Conservation (phyloP, 2,113 vertebrate genomes). For the Megaceryle maxima region DNA sequence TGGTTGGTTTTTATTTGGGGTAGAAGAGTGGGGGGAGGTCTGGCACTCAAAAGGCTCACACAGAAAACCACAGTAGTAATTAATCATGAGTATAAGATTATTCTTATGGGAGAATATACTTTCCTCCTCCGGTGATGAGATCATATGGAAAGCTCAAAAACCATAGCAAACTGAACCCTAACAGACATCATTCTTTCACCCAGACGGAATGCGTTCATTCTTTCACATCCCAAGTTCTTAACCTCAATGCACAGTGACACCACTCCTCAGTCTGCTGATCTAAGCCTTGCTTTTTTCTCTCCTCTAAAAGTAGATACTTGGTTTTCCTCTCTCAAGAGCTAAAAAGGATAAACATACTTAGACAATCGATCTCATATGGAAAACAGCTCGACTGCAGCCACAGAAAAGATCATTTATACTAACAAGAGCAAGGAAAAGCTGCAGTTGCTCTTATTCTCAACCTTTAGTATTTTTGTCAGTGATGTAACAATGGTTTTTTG, state of each 20-base stretch:
- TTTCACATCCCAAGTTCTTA: conserved; percentile 26
- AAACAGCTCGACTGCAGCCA: neutral
- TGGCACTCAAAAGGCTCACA: conserved; percentile 51
- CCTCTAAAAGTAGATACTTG: neutral
- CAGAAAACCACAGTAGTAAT: conserved; percentile 56
- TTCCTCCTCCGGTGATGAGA: conserved; percentile 64
- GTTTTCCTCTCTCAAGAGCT: neutral
- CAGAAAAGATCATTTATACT: neutral
- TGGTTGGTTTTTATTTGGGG: conserved; percentile 31
- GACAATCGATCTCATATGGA: neutral
- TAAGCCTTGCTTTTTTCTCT: neutral
- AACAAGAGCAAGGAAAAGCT: neutral
- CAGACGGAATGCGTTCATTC: conserved; percentile 31
- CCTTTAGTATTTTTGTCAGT: neutral
- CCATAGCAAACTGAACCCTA: conserved; percentile 28
- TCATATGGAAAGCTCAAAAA: conserved; percentile 51
- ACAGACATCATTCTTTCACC: neutral
- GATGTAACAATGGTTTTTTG: neutral
- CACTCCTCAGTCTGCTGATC: conserved; percentile 1
- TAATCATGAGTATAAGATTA: conserved; percentile 55
- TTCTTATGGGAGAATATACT: conserved; percentile 59
- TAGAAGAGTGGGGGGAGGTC: conserved; percentile 42
- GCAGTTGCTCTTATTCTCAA: neutral
- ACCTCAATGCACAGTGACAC: neutral
- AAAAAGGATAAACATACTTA: neutral